Percentiles rank a stretch among this genome's conserved stretches.
These are phyloP conservation scores for Dioctria rufipes DNA, from an alignment of 2,888 invertebrate species.

Conservation along the genomic window DNA sequence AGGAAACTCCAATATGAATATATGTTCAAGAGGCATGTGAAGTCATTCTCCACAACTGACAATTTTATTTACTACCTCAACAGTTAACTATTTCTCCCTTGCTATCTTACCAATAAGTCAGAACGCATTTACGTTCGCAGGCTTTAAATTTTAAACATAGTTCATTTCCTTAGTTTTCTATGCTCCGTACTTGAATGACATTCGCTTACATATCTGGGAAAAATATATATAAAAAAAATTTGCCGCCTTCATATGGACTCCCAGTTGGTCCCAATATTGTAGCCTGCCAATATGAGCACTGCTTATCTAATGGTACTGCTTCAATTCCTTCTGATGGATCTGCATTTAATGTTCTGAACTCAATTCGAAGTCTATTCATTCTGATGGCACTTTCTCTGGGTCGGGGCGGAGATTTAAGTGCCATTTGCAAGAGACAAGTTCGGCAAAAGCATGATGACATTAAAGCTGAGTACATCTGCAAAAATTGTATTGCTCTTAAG, in stretches of 20 bases:
- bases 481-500: not conserved
- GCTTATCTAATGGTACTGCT: constrained; percentile 70
- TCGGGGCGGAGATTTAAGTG: constrained; percentile 78
- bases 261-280: constrained; percentile 92
- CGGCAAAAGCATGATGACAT: constrained; percentile 89
- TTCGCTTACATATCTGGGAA: constrained; percentile 82
- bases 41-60: too few relatives aligned
- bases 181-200: constrained; percentile 10
- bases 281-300: constrained; percentile 88
- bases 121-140: too few relatives aligned
- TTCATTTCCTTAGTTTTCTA: not conserved
- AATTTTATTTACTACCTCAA: too few relatives aligned
- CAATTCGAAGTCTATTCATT: constrained; percentile 83
- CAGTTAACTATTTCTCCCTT: too few relatives aligned
- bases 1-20: too few relatives aligned
- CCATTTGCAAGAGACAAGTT: constrained; percentile 89
- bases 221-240: constrained; percentile 92
- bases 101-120: too few relatives aligned
- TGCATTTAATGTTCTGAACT: constrained; percentile 73
- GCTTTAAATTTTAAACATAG: too few relatives aligned
- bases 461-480: constrained; percentile 77
- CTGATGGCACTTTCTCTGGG: constrained; percentile 87
- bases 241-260: constrained; percentile 94
- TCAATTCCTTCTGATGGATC: constrained; percentile 71
- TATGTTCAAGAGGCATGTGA: too few relatives aligned